Conservation (phyloP, 2,797 vertebrate genomes). For the Craterocephalus amniculus region DNA sequence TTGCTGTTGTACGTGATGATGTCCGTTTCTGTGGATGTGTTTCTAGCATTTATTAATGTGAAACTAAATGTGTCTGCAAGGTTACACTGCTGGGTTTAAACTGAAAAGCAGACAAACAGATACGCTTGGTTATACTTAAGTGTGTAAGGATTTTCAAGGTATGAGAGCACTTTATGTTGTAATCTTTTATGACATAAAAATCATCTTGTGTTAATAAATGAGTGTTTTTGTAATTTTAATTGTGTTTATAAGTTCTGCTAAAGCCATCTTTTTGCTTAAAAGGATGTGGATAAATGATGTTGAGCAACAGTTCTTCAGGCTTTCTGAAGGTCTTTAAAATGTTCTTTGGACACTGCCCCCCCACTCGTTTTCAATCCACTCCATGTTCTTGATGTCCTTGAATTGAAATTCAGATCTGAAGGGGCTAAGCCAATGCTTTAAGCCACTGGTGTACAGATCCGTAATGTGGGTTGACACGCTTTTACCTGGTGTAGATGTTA, state of each 20-base stretch:
- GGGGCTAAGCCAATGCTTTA: too few relatives aligned
- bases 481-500: too few relatives aligned
- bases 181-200: not conserved
- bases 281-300: not conserved
- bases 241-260: not conserved
- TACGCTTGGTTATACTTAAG: constrained; percentile 8
- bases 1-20: constrained; percentile 26
- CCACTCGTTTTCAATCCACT: too few relatives aligned
- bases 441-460: too few relatives aligned
- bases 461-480: too few relatives aligned
- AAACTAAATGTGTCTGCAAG: not conserved
- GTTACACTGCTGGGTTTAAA: constrained; percentile 8
- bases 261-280: not conserved
- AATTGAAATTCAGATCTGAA: too few relatives aligned
- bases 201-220: not conserved
- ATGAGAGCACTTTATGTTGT: not conserved
- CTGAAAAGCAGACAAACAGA: not conserved
- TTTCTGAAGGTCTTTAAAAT: too few relatives aligned
- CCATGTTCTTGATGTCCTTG: too few relatives aligned
- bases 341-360: too few relatives aligned
- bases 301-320: too few relatives aligned
- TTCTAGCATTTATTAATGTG: not conserved
- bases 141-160: not conserved
- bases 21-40: not conserved
- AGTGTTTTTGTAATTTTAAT: not conserved